Evolutionary conservation across 1,140 invertebrate species (phyloP).

Genomic region (Cyclargus thomasi): DNA sequence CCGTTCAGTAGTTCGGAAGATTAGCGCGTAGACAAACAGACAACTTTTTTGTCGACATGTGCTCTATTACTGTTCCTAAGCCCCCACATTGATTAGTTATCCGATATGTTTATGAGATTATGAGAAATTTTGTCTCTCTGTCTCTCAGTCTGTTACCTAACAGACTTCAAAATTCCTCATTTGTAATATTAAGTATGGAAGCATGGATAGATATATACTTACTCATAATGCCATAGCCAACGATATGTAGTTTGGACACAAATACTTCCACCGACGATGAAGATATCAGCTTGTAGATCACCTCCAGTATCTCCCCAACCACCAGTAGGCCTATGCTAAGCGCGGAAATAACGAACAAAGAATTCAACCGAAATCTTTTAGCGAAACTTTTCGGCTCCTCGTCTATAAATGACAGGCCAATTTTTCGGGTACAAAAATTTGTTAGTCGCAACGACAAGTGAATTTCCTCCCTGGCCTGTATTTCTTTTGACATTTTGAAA

Average conservation of each 20-base stretch:
- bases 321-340: conserved; percentile 39
- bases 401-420: conserved; percentile 48
- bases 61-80: no score
- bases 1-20: no score
- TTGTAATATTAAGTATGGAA: no score
- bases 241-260: conserved; percentile 49
- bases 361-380: conserved; percentile 27
- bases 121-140: no score
- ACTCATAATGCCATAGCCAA: conserved; percentile 57
- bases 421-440: conserved; percentile 45
- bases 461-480: conserved; percentile 43
- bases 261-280: conserved; percentile 45
- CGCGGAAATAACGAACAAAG: conserved; percentile 36
- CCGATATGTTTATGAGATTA: no score
- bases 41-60: no score
- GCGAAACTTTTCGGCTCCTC: conserved; percentile 30
- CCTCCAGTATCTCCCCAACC: conserved; percentile 41
- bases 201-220: conserved; percentile 28
- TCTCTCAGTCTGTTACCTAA: no score
- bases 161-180: no score
- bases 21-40: no score
- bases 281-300: conserved; percentile 36
- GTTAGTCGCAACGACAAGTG: conserved; percentile 42
- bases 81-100: no score
- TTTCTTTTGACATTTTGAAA: conserved; percentile 26